Conservation (phyloP, 2,888 invertebrate species). For the Spisula solida region DNA sequence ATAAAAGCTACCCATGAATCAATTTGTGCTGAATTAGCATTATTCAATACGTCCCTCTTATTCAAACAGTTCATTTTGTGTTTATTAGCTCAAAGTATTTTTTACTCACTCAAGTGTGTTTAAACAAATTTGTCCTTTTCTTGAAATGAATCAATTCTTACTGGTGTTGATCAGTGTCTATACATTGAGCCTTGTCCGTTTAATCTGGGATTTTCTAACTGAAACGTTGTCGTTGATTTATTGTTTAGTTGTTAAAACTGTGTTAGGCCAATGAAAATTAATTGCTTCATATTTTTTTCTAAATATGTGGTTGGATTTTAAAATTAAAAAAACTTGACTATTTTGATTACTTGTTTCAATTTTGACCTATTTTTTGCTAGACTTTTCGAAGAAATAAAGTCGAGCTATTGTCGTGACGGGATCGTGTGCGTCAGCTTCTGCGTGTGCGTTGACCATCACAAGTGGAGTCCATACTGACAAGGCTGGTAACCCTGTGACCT, state of each 20-base stretch:
- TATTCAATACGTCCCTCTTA: background rate
- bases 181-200: background rate
- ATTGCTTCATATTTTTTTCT: too few species aligned
- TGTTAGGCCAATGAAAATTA: background rate
- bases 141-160: background rate
- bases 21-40: background rate
- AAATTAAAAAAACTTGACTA: too few species aligned
- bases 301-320: too few species aligned
- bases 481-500: too few species aligned
- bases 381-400: too few species aligned
- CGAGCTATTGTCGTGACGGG: too few species aligned
- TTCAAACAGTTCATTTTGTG: conserved; percentile 7
- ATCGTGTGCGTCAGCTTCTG: too few species aligned
- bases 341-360: too few species aligned
- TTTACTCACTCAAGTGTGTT: background rate
- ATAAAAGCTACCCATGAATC: background rate
- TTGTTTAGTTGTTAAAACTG: background rate
- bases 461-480: too few species aligned
- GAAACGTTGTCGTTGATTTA: background rate
- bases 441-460: too few species aligned
- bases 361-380: too few species aligned
- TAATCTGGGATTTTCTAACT: background rate
- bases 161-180: background rate
- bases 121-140: background rate
- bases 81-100: background rate